These are phyloP conservation scores for Copidosoma floridanum DNA, from an alignment of 1,140 invertebrate species.

Conservation along the genomic window DNA sequence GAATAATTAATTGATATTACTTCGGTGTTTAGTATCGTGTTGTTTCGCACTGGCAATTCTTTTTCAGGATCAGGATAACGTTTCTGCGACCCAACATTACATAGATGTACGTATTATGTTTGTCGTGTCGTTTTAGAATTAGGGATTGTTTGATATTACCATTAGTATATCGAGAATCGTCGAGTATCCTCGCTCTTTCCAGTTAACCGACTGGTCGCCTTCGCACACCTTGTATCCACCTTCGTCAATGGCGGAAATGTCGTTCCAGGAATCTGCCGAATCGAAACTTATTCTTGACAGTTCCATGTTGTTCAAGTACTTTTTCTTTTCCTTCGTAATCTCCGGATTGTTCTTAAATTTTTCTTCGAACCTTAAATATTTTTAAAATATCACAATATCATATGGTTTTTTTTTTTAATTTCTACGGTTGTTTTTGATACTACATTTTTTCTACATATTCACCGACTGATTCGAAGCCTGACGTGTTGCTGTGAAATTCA, in stretches of 20 bases:
- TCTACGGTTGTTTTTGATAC: background rate
- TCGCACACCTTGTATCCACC: slow-evolving; percentile 56
- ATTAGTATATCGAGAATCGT: slow-evolving; percentile 60
- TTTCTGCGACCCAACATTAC: slow-evolving; percentile 34
- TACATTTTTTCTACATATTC: slow-evolving; percentile 51
- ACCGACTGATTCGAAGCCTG: slow-evolving; percentile 46
- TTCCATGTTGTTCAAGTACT: slow-evolving; percentile 53
- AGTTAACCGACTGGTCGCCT: slow-evolving; percentile 60
- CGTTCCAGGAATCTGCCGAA: slow-evolving; percentile 58
- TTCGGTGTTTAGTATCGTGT: slow-evolving; percentile 42
- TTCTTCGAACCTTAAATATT: slow-evolving; percentile 25
- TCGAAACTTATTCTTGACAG: slow-evolving; percentile 56
- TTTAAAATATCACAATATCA: no score
- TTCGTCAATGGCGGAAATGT: slow-evolving; percentile 54
- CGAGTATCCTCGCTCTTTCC: slow-evolving; percentile 64
- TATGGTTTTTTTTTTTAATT: no score
- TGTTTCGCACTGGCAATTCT: slow-evolving; percentile 41
- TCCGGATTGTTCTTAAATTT: slow-evolving; percentile 25
- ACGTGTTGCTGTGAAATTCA: slow-evolving; percentile 31
- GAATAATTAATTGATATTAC: slow-evolving; percentile 44
- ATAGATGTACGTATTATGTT: background rate
- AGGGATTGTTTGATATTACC: slow-evolving; percentile 44
- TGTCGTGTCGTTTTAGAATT: background rate
- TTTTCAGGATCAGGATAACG: slow-evolving; percentile 38
- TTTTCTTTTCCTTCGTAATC: slow-evolving; percentile 37